phyloP scores from a whole-genome alignment of 2,113 vertebrate genomes.

The Aplodontia rufa region DNA sequence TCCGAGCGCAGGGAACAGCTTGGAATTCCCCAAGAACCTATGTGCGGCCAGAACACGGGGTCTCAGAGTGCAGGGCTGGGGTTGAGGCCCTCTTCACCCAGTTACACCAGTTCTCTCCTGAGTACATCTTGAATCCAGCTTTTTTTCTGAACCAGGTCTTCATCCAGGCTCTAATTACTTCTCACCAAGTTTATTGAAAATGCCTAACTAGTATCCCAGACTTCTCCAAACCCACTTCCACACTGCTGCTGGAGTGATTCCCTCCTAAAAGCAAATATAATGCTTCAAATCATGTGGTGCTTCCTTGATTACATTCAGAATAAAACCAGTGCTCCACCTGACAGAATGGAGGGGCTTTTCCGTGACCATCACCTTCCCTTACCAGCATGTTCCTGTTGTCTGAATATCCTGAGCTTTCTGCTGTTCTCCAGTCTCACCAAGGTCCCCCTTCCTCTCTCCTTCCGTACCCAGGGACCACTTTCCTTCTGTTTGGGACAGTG shows the following conservation, averaged over 20 bases:
- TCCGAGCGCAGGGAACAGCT: neutral
- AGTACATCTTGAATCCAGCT: neutral
- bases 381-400: too few relatives aligned
- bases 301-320: neutral
- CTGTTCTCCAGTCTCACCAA: neutral
- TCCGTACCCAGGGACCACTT: neutral
- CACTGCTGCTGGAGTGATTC: neutral
- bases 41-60: neutral
- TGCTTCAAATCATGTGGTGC: neutral
- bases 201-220: neutral
- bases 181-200: neutral
- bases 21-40: neutral
- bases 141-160: neutral
- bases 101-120: neutral
- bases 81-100: neutral
- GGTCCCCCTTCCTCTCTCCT: neutral
- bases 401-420: neutral
- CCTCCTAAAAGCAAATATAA: neutral
- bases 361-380: neutral
- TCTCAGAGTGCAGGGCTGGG: neutral
- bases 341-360: neutral
- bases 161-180: neutral
- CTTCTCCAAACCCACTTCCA: neutral
- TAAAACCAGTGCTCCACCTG: neutral
- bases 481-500: neutral